A percentile compares a stretch with the other conserved stretches of the same genome.
These are phyloP conservation scores for Panulirus ornatus DNA, from an alignment of 1,140 invertebrate genomes.

Conservation along the genomic window DNA sequence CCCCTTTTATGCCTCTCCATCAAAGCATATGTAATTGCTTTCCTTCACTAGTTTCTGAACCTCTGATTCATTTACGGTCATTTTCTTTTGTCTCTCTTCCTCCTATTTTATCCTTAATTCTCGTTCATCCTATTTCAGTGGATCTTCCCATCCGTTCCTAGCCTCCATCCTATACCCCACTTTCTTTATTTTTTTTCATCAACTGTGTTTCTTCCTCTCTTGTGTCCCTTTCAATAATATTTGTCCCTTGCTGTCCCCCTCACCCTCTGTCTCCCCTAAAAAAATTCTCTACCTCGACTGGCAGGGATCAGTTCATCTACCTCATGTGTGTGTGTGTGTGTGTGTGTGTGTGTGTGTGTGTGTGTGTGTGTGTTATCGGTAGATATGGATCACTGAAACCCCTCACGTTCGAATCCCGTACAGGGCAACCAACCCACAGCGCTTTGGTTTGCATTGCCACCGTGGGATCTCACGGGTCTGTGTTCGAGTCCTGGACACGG, in stretches of 20 bases:
- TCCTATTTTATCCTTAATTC: not conserved
- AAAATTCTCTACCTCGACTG: not conserved
- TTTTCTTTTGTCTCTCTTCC: not conserved
- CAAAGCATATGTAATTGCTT: not conserved
- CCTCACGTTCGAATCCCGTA: not conserved
- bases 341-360: not conserved
- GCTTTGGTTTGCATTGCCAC: not conserved
- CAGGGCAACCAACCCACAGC: not conserved
- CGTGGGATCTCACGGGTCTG: not conserved
- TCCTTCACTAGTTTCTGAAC: not conserved
- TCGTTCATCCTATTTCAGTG: not conserved
- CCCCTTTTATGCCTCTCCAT: not conserved
- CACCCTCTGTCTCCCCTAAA: not conserved
- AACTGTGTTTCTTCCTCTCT: not conserved
- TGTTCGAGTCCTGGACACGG: not conserved
- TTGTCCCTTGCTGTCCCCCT: conserved; percentile 15
- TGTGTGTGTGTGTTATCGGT: not conserved
- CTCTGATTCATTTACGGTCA: not conserved
- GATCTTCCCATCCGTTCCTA: not conserved
- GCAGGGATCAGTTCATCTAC: not conserved
- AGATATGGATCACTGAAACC: not conserved
- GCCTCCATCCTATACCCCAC: not conserved
- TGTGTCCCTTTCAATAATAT: not conserved
- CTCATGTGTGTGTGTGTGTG: not conserved
- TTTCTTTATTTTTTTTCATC: too few species aligned